Evolutionary conservation across 2,797 vertebrate genomes (phyloP).

Genomic region (Halcyon badia): DNA sequence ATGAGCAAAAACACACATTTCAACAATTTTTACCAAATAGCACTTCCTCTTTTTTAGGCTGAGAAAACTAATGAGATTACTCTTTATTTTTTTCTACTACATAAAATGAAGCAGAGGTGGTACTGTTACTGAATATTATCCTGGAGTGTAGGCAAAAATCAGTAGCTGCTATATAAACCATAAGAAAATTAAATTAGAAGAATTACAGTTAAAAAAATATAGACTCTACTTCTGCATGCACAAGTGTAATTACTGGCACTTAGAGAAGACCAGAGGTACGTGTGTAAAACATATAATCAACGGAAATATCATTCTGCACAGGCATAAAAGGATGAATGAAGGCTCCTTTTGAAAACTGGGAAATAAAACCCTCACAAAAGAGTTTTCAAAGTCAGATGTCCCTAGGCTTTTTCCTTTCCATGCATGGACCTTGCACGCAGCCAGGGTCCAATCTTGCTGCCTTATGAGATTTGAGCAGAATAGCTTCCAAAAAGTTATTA

Average conservation of each 20-base stretch:
- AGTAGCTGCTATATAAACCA: neutral
- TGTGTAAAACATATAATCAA: neutral
- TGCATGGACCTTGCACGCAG: neutral
- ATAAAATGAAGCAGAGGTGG: neutral
- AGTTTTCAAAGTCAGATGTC: slow-evolving; percentile 10
- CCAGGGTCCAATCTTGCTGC: slow-evolving; percentile 3
- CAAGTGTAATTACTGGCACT: neutral
- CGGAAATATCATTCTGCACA: neutral
- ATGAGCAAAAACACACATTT: neutral
- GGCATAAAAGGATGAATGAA: neutral
- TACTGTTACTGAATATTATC: neutral
- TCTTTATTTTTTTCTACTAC: neutral
- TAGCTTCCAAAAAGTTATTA: slow-evolving; percentile 65
- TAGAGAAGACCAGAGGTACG: neutral
- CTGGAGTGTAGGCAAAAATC: neutral
- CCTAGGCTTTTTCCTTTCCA: neutral
- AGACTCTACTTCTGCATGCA: neutral
- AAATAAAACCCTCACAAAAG: neutral
- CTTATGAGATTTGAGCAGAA: neutral
- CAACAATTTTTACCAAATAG: neutral
- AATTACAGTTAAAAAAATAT: neutral
- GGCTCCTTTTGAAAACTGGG: neutral
- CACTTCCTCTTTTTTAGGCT: neutral
- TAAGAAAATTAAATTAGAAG: neutral
- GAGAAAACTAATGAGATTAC: neutral